Evolutionary conservation across 2,113 vertebrate species (phyloP), one percentile per base, ranked within the genome.

Genomic region (Sphaerodactylus townsendi): DNA sequence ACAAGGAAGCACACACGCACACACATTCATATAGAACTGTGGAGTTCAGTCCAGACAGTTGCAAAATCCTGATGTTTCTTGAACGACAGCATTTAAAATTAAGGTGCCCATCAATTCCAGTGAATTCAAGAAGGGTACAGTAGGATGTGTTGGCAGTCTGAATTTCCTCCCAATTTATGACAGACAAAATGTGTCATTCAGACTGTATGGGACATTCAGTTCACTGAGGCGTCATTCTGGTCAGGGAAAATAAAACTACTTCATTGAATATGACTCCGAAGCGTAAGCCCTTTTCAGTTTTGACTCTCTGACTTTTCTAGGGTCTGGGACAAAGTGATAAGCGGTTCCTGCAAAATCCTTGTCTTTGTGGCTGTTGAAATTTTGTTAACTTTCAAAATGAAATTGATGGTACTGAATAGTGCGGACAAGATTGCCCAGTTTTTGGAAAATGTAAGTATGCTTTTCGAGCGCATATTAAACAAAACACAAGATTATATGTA

Each of bases 321-420:
- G 93, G 97, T 99, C 82, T 99, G 99, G 98, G 99, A 99, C 95
- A 99, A 99, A 94, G 97, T 99, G 89, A 96, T 99, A 88, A 99
- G 99, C 53, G 99, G 98, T 82, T 99, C 98, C 84, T 99, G 98
- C 95, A 99, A 99, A 95, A 98, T 99, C 93, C 95, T 99, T 7
- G 97, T 98, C 78, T 99, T 99, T 81, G 98, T 99, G 76, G 98
- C 98, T 53, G 73, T 99, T 93, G 99, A 99, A 94, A 99, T 99
- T 88, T 90, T 99, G 78, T 92, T 99, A 89, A 99, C 97, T 85
- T 98, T 98, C 93, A 99, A 99, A 94, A 98, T 99, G 93, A 96
- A 97, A 86, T 92, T 99, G 85, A 96, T 98, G 96, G 97, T 97
- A 15, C 93, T 98, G 91, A 97, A 82, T 93, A 97, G 93, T 46